A percentile compares a stretch with the other conserved stretches of the same genome.
phyloP scores from a whole-genome alignment of 2,797 vertebrate species.

The Fringilla coelebs region DNA sequence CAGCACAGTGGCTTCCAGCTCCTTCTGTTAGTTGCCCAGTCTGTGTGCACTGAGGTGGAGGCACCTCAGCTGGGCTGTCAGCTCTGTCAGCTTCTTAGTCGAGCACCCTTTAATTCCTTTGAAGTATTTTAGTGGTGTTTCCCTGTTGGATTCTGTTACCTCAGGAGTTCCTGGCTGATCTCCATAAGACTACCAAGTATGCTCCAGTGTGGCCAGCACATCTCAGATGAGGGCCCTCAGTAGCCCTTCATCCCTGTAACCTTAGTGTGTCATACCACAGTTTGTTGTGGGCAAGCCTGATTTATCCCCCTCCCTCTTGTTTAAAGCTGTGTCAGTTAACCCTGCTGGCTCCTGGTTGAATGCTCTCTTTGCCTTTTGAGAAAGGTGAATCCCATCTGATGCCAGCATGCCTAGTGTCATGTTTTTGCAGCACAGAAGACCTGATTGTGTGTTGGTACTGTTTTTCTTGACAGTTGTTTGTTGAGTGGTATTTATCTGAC shows the following conservation, averaged over 20 bases:
- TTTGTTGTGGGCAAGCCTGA: background rate
- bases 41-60: background rate
- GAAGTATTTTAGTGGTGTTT: background rate
- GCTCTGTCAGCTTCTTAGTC: background rate
- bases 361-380: background rate
- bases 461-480: background rate
- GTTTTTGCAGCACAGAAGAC: background rate
- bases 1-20: background rate
- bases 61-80: background rate
- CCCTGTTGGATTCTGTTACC: background rate
- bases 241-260: background rate
- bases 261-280: background rate
- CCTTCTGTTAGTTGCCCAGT: background rate
- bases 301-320: background rate
- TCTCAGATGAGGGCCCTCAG: background rate
- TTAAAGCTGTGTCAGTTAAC: background rate
- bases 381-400: background rate
- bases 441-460: background rate
- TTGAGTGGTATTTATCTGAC: background rate
- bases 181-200: background rate
- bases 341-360: background rate
- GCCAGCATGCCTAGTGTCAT: background rate
- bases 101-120: background rate
- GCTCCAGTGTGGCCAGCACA: background rate
- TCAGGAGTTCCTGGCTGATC: background rate